A percentile compares a stretch with the other conserved stretches of the same genome.
Evolutionary conservation across 2,113 vertebrate genomes (phyloP).

Genomic region (Neogale vison): DNA sequence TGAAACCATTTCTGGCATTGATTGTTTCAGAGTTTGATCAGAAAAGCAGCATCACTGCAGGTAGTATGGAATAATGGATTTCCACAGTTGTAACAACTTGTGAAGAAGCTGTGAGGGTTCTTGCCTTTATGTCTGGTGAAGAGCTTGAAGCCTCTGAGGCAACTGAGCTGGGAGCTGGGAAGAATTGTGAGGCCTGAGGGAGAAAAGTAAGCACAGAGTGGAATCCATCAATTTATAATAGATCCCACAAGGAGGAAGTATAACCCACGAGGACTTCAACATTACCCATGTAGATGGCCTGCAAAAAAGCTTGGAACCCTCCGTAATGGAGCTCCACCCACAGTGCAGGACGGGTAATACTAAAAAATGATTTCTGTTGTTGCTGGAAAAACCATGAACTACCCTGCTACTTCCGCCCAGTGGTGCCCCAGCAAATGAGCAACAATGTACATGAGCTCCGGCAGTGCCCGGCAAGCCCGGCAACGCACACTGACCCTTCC

Average conservation of each 20-base stretch:
- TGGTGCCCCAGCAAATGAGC: neutral
- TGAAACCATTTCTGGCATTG: neutral
- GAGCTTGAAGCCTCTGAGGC: neutral
- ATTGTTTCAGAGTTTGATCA: neutral
- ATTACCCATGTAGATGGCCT: too few relatives aligned
- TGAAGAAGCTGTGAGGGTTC: neutral
- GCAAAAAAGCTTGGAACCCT: neutral
- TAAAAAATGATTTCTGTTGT: too few relatives aligned
- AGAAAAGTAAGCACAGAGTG: neutral
- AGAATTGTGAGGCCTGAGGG: neutral
- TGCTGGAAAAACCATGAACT: neutral
- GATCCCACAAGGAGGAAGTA: neutral
- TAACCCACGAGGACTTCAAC: too few relatives aligned
- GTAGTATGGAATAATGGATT: neutral
- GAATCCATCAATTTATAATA: neutral
- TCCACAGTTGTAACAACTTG: neutral
- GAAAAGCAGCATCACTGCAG: neutral
- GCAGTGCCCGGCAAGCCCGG: fast-evolving
- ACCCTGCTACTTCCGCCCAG: too few relatives aligned
- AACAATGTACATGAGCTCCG: neutral
- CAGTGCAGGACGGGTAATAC: neutral
- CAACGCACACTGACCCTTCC: too few relatives aligned
- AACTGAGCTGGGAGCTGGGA: fast-evolving
- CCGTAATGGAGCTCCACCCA: neutral
- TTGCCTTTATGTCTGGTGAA: neutral